A percentile compares a stretch with the other conserved stretches of the same genome.
Conservation (phyloP, 2,797 vertebrate genomes). For the Alauda arvensis region DNA sequence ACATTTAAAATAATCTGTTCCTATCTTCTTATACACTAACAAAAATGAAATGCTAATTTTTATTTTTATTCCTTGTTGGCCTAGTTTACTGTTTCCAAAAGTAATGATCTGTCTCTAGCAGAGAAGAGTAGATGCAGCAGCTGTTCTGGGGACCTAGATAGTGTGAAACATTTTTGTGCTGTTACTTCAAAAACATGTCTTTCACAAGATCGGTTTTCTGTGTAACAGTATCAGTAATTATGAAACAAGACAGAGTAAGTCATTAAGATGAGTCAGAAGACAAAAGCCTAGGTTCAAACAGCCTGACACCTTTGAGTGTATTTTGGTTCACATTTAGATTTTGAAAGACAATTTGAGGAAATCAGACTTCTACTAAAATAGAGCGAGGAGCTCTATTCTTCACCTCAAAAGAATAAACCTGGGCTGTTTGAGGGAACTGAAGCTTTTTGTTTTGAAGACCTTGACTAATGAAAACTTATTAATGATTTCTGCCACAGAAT, state of each 20-base stretch:
- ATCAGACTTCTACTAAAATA: not conserved
- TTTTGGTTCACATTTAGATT: not conserved
- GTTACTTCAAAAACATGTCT: not conserved
- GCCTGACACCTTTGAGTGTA: not conserved
- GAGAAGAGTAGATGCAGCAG: not conserved
- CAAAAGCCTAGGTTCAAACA: not conserved
- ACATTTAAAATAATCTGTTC: not conserved
- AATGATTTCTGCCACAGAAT: not conserved
- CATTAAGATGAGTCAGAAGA: not conserved
- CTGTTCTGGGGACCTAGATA: not conserved
- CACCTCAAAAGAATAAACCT: not conserved
- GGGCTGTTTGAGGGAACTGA: not conserved
- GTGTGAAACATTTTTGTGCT: not conserved
- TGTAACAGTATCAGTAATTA: not conserved
- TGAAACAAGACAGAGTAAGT: not conserved
- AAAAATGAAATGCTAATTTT: not conserved
- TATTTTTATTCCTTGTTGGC: not conserved
- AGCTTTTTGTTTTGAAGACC: not conserved
- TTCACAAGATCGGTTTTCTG: not conserved
- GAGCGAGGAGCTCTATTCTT: not conserved
- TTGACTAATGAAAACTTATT: not conserved
- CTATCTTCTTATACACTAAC: not conserved
- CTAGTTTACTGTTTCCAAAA: not conserved
- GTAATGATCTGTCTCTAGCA: not conserved
- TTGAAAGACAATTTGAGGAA: not conserved